Conservation (phyloP, 1,140 invertebrate species). For the Solen grandis region DNA sequence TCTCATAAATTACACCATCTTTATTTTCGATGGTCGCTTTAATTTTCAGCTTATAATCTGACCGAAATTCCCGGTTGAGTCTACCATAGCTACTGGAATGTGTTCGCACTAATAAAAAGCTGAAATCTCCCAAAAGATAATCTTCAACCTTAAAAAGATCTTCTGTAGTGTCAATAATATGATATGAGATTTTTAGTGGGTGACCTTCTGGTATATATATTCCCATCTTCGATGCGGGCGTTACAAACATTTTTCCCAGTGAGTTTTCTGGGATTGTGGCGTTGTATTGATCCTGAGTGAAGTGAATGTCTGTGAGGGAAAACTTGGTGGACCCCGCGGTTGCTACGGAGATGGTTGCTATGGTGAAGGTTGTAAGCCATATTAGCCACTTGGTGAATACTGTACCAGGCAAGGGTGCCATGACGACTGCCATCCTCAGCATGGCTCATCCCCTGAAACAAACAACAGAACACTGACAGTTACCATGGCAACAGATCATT, state of each 20-base stretch:
- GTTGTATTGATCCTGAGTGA: conserved; percentile 91
- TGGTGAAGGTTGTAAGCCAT: conserved; percentile 47
- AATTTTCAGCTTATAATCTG: conserved; percentile 90
- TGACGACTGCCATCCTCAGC: conserved; percentile 12
- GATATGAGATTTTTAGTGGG: conserved; percentile 83
- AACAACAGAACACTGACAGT: neutral
- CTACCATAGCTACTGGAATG: conserved; percentile 91
- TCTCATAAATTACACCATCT: conserved; percentile 82
- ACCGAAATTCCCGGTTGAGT: conserved; percentile 94
- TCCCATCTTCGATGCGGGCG: conserved; percentile 86
- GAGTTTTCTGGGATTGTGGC: conserved; percentile 95
- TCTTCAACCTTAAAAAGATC: conserved; percentile 97
- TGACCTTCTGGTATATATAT: conserved; percentile 81
- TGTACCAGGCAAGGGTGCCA: conserved; percentile 10
- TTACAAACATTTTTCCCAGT: conserved; percentile 90
- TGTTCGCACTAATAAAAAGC: conserved; percentile 93
- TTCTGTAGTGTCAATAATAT: conserved; percentile 91
- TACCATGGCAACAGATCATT: too few relatives aligned
- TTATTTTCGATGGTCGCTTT: conserved; percentile 86
- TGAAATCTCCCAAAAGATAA: conserved; percentile 93
- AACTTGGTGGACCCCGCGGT: neutral
- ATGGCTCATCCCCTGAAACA: conserved; percentile 51
- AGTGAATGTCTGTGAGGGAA: conserved; percentile 78
- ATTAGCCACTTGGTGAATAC: conserved; percentile 42
- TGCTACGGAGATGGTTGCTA: conserved; percentile 46